A percentile compares a stretch with the other conserved stretches of the same genome.
Evolutionary conservation across 2,797 vertebrate species (phyloP).

Genomic region (Sebastes minor): DNA sequence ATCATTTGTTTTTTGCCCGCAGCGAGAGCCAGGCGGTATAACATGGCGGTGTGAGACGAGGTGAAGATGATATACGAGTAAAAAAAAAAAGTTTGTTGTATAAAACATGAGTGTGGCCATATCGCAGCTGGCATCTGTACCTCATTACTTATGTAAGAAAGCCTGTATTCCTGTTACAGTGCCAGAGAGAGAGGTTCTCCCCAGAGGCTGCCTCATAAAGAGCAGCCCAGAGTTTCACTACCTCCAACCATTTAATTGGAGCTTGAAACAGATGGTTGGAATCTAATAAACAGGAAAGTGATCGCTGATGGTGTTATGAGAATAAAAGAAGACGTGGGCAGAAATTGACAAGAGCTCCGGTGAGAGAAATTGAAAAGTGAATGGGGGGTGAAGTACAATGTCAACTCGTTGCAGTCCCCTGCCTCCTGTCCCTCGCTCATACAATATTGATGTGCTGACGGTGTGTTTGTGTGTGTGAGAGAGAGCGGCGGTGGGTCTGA

Average conservation of each 20-base stretch:
- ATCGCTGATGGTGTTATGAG: slow-evolving; percentile 16
- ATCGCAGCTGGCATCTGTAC: slow-evolving; percentile 67
- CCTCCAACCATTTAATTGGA: slow-evolving; percentile 60
- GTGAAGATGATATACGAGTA: slow-evolving; percentile 44
- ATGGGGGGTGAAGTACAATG: slow-evolving; percentile 19
- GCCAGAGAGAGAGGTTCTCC: slow-evolving; percentile 58
- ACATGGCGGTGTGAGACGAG: not conserved
- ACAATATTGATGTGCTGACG: slow-evolving; percentile 63
- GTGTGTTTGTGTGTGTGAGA: slow-evolving; percentile 1
- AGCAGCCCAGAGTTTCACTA: slow-evolving; percentile 38
- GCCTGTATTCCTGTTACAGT: slow-evolving; percentile 58
- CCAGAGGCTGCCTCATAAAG: slow-evolving; percentile 45
- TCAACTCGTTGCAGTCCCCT: slow-evolving; percentile 11
- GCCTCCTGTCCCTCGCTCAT: slow-evolving; percentile 42
- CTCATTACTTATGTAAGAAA: slow-evolving; percentile 77
- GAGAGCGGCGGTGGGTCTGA: slow-evolving; percentile 31
- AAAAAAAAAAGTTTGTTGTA: slow-evolving; percentile 65
- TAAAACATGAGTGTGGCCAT: slow-evolving; percentile 71
- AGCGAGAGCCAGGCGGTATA: not conserved
- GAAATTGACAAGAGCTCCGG: slow-evolving; percentile 18
- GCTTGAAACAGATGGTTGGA: slow-evolving; percentile 59
- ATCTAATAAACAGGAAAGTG: slow-evolving; percentile 41
- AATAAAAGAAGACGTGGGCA: slow-evolving; percentile 18
- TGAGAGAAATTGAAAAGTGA: slow-evolving; percentile 17
- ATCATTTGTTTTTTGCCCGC: slow-evolving; percentile 4